phyloP scores from a whole-genome alignment of 2,888 invertebrate genomes.

The Apamea anceps region DNA sequence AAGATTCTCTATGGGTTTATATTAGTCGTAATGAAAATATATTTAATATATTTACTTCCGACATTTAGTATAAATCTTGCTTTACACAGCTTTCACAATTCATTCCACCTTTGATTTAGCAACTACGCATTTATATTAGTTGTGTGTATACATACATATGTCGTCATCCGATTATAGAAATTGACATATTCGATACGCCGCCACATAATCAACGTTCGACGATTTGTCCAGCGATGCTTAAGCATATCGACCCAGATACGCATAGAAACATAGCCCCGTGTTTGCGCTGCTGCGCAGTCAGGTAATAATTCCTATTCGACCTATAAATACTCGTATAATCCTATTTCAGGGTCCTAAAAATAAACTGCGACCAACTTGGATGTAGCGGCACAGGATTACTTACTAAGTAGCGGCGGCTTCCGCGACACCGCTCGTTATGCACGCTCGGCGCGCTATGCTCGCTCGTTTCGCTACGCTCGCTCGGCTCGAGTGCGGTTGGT shows the following conservation, averaged over 20 bases:
- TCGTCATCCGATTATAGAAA: neutral
- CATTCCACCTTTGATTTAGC: neutral
- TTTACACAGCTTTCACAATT: neutral
- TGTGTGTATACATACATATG: neutral
- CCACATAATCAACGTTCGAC: neutral
- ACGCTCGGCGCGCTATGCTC: neutral
- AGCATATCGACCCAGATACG: neutral
- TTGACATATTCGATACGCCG: neutral
- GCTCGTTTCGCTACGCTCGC: neutral
- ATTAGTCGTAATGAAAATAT: neutral
- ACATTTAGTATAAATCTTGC: neutral
- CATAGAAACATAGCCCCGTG: neutral
- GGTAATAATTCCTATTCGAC: neutral
- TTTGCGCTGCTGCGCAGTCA: neutral
- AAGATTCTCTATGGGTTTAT: neutral
- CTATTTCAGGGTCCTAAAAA: neutral
- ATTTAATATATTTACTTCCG: neutral
- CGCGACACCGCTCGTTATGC: too few relatives aligned
- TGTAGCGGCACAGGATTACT: too few relatives aligned
- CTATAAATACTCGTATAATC: neutral
- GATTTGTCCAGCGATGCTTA: too few relatives aligned
- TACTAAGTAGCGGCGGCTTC: too few relatives aligned
- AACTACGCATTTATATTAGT: neutral
- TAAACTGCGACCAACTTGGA: neutral
- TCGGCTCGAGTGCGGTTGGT: neutral